Base-by-base conservation (phyloP, 2,888 invertebrate genomes). In the Macrosiphum euphorbiae region DNA sequence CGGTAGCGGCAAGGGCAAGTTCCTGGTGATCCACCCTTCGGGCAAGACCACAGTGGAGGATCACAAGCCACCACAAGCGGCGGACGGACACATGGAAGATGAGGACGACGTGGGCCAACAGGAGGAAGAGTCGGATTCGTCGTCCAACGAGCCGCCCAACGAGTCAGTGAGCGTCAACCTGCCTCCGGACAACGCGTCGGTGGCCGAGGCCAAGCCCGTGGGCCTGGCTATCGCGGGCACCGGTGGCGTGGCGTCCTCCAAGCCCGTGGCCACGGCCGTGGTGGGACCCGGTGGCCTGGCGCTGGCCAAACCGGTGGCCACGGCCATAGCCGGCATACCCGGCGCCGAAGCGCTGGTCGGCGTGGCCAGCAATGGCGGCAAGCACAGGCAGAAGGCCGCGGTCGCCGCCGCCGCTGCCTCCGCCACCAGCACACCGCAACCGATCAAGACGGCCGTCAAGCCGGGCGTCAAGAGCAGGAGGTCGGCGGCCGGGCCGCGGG, bases 171-270 rank as follows among this genome's bases (percentile, higher is more conserved):
- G 96, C 47, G 96, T 97, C 44, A 96, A 96, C 94, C 96, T 96
- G 8, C 97, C 97, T 5, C 96, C 96, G 28, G 96, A 96, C 94
- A 97, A 97, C 94, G 96, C 97, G 28, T 97, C 97, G 0, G 97
- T 98, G 35, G 98, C 98, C 50, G 98, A 98, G 96, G 97, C 98
- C 0, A 97, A 97, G 95, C 98, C 98, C 94, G 96, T 97, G 88
- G 98, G 97, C 96, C 85, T 95, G 89, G 95, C 95, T 86, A 95
- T 95, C 26, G 95, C 95, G 26, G 95, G 95, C 41, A 94, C 84
- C 35, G 97, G 97, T 11, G 98, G 98, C 1, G 96, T 98, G 8
- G 98, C 98, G 47, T 97, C 97, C 0, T 97, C 97, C 13, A 97
- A 97, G 95, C 98, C 98, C 0, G 96, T 97, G 88, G 98, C 97